Conservation (phyloP, 2,113 vertebrate genomes). For the Seriola quinqueradiata region DNA sequence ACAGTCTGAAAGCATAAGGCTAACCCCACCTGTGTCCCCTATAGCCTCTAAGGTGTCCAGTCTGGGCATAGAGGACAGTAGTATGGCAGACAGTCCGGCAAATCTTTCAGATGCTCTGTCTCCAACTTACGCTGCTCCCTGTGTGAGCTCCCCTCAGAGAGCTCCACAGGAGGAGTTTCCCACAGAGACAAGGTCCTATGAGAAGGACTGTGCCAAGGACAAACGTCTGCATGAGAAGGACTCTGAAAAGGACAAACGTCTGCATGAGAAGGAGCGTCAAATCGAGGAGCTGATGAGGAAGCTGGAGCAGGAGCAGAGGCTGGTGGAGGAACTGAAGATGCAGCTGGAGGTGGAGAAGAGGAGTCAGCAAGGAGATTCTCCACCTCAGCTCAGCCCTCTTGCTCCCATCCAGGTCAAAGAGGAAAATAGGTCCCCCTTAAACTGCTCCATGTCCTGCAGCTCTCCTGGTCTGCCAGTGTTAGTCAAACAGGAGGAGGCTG, state of each 20-base stretch:
- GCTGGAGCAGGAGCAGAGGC: slow-evolving; percentile 95
- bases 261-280: slow-evolving; percentile 96
- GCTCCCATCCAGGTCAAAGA: slow-evolving; percentile 70
- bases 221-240: slow-evolving; percentile 92
- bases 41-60: slow-evolving; percentile 89
- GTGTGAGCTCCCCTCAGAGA: slow-evolving; percentile 75
- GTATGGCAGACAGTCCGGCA: slow-evolving; percentile 78
- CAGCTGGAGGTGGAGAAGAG: slow-evolving; percentile 97
- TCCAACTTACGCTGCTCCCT: slow-evolving; percentile 65
- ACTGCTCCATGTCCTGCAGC: slow-evolving; percentile 57
- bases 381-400: slow-evolving; percentile 60
- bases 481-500: slow-evolving; percentile 76
- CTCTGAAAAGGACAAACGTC: slow-evolving; percentile 93
- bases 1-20: slow-evolving; percentile 78
- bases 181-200: slow-evolving; percentile 81
- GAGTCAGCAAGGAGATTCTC: slow-evolving; percentile 84
- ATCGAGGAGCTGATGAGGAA: slow-evolving; percentile 95
- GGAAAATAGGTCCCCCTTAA: slow-evolving; percentile 61
- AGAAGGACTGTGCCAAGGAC: slow-evolving; percentile 94
- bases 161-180: slow-evolving; percentile 70
- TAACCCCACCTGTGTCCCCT: slow-evolving; percentile 91
- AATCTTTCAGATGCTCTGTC: slow-evolving; percentile 81
- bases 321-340: slow-evolving; percentile 97
- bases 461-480: slow-evolving; percentile 47
- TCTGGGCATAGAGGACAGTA: slow-evolving; percentile 87